Conservation (phyloP, 64 coral and sea anemone genomes). For the Dendrophyllia cribrosa region DNA sequence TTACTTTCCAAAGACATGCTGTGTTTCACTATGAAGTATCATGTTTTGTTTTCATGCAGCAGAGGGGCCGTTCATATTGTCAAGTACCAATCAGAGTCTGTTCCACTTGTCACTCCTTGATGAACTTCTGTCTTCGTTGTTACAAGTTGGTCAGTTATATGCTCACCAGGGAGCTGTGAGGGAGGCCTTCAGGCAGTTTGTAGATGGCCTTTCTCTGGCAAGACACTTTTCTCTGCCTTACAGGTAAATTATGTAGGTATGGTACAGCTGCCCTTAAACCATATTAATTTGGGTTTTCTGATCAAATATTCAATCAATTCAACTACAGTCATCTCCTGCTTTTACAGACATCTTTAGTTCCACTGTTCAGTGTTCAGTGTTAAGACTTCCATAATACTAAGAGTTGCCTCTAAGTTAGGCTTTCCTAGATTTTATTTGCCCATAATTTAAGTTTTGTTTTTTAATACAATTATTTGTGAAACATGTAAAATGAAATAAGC, state of each 20-base stretch:
- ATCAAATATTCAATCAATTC: too few relatives aligned
- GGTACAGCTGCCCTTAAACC: neutral
- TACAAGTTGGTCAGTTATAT: conserved; percentile 72
- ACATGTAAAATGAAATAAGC: too few relatives aligned
- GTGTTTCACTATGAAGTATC: too few relatives aligned
- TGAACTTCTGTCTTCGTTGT: conserved; percentile 50
- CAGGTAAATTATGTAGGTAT: conserved; percentile 51
- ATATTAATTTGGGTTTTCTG: neutral
- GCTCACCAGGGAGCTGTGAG: conserved; percentile 78
- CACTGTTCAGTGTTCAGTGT: too few relatives aligned
- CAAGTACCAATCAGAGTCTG: conserved; percentile 20
- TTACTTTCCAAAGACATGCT: too few relatives aligned
- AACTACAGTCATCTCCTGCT: too few relatives aligned
- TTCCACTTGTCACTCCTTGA: conserved; percentile 61
- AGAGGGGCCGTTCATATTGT: neutral
- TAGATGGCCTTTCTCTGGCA: conserved; percentile 67
- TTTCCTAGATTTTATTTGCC: too few relatives aligned
- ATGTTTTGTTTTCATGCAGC: neutral
- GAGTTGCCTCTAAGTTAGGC: too few relatives aligned
- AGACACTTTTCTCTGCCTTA: conserved; percentile 69
- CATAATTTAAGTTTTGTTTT: too few relatives aligned
- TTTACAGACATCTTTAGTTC: too few relatives aligned
- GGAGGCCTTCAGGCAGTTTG: conserved; percentile 73
- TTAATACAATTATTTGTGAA: too few relatives aligned
- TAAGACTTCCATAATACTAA: too few relatives aligned